phyloP scores from a whole-genome alignment of 2,888 invertebrate species.

The Tromatobia lineatoria region DNA sequence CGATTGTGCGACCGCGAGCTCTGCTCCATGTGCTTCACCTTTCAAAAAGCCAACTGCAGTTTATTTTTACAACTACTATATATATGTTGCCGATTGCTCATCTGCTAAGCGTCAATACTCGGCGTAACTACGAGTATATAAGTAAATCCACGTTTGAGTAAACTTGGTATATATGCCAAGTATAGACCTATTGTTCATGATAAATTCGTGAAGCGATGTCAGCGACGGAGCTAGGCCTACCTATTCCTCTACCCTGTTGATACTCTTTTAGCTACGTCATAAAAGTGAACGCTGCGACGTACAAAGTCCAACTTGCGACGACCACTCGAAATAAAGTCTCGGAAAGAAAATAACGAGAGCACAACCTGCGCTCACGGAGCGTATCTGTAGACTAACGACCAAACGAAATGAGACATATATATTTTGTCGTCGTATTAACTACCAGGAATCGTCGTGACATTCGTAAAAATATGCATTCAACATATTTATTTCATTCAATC shows the following conservation, averaged over 20 bases:
- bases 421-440: constrained; percentile 12
- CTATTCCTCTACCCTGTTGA: constrained; percentile 12
- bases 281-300: constrained; percentile 15
- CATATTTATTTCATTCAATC: background rate
- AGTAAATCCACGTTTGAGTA: background rate
- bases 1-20: constrained; percentile 18
- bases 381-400: background rate
- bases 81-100: background rate
- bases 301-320: constrained; percentile 43
- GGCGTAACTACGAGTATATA: constrained; percentile 13
- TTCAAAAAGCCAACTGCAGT: constrained; percentile 49
- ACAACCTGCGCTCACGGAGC: background rate
- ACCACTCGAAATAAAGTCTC: constrained; percentile 27
- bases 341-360: constrained; percentile 25
- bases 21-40: constrained; percentile 36
- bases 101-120: background rate
- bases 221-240: background rate
- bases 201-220: constrained; percentile 19
- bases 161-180: background rate
- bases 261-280: constrained; percentile 27
- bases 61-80: constrained; percentile 29
- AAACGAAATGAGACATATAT: constrained; percentile 5
- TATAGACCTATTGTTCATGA: background rate
- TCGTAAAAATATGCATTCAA: background rate
- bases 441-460: background rate